Evolutionary conservation across 2,888 invertebrate species (phyloP).

Genomic region (Rosalia funebris): DNA sequence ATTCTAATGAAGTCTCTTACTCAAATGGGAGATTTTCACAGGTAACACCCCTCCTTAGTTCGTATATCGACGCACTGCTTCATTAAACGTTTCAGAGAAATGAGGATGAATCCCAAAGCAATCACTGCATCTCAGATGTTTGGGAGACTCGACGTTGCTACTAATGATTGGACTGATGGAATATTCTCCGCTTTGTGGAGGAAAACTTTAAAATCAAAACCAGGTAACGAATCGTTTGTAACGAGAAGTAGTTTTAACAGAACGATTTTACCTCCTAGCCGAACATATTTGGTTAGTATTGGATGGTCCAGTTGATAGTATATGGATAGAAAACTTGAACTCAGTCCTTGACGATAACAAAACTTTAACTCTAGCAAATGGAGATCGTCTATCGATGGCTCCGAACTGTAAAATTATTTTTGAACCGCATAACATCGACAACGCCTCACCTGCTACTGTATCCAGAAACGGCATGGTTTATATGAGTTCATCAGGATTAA

Average conservation of each 20-base stretch:
- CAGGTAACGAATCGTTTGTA: too few species aligned
- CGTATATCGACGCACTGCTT: too few species aligned
- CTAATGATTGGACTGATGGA: conserved; percentile 98
- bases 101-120: conserved; percentile 98
- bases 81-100: conserved; percentile 69
- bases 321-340: conserved; percentile 98
- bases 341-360: conserved; percentile 97
- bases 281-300: conserved; percentile 94
- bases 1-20: conserved; percentile 91
- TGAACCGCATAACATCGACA: conserved; percentile 97
- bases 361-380: conserved; percentile 93
- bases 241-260: too few species aligned
- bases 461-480: conserved; percentile 79
- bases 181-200: conserved; percentile 97
- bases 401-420: conserved; percentile 95
- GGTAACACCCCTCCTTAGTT: too few species aligned
- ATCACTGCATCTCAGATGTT: conserved; percentile 99
- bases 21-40: conserved; percentile 84
- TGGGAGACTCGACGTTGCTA: conserved; percentile 93
- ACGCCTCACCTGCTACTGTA: conserved; percentile 97
- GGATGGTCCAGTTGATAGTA: conserved; percentile 96
- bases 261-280: conserved; percentile 58
- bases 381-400: conserved; percentile 94
- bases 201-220: conserved; percentile 89
- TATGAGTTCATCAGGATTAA: conserved; percentile 95